Evolutionary conservation across 2,797 vertebrate species (phyloP), one percentile per base, ranked within the genome.

Genomic region (Coreius guichenoti): DNA sequence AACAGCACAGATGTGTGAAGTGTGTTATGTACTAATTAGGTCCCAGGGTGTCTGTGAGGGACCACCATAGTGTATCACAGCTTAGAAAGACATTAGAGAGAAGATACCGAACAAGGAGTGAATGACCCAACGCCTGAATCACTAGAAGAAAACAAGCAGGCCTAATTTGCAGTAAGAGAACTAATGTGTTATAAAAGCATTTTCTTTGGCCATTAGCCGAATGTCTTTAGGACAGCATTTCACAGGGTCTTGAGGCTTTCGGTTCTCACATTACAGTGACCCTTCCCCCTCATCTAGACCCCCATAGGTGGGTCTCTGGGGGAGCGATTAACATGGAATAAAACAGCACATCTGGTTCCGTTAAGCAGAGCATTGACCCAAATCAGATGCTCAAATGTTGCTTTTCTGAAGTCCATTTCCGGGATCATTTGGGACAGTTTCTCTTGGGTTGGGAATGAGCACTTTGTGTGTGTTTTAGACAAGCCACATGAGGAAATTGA

Each of bases 271-370:
- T 82, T 74, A 70, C 87, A 39, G 51, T 74, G 58, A 85, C 68
- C 69, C 16, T 67, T 81, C 58, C 49, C 80, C 69, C 75, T 70
- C 56, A 56, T 23, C 61, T 19, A 74, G 65, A 81, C 51, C 49
- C 80, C 78, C 21, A 61, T 51, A 72, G 21, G 49, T 73, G 16
- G 39, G 36, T 86, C 84, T 33, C 23, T 23, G 26, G 29, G 68
- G n/a, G 69, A 67, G 70, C 17, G 56, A 85, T 87, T 87, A 88
- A 73, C 85, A 88, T 43, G 0, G 63, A 75, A 83, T 73, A 83
- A 83, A 85, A 83, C 69, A 85, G 26, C 87, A 84, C 88, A 89
- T 90, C 88, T 86, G 86, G 82, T 87, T 51, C 49, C 76, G 82
- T 83, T 90, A 80, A 88, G 82, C 54, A 85, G 77, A 69, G 67